These are phyloP conservation scores for Sminthurinus signatus DNA, from an alignment of 1,140 invertebrate genomes.

Conservation along the genomic window DNA sequence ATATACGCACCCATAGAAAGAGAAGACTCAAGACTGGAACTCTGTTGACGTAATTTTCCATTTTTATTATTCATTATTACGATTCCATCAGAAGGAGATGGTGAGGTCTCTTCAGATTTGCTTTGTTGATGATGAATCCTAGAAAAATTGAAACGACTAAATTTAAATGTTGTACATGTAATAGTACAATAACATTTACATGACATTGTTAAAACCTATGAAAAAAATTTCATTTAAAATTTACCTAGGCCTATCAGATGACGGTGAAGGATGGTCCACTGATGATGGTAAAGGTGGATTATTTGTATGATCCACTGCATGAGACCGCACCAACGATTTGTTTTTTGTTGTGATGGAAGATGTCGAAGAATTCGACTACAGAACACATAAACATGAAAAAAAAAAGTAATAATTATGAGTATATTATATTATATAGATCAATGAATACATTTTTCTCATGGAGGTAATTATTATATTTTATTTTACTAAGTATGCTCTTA, in stretches of 20 bases:
- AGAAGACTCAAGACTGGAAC: background rate
- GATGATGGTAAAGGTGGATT: too few species aligned
- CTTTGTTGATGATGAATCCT: too few species aligned
- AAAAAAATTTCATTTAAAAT: too few species aligned
- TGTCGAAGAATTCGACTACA: conserved; percentile 7
- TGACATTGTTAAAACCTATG: too few species aligned
- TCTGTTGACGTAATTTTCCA: conserved; percentile 12
- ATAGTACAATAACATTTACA: too few species aligned
- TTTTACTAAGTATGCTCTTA: background rate
- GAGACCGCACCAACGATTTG: conserved; percentile 76
- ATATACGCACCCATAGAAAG: conserved; percentile 2
- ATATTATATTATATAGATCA: too few species aligned
- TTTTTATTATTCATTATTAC: conserved; percentile 4
- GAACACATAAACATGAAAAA: background rate
- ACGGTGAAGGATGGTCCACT: too few species aligned
- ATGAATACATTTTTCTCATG: background rate
- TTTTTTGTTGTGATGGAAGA: conserved; percentile 57
- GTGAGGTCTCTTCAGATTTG: conserved; percentile 69
- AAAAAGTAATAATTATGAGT: too few species aligned
- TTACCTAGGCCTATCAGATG: too few species aligned
- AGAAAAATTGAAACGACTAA: too few species aligned
- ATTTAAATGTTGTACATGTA: too few species aligned
- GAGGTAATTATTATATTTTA: background rate
- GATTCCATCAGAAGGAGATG: conserved; percentile 52
- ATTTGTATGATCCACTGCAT: conserved; percentile 70